Evolutionary conservation across 2,888 invertebrate species (phyloP).

Genomic region (Eupithecia vulgata): DNA sequence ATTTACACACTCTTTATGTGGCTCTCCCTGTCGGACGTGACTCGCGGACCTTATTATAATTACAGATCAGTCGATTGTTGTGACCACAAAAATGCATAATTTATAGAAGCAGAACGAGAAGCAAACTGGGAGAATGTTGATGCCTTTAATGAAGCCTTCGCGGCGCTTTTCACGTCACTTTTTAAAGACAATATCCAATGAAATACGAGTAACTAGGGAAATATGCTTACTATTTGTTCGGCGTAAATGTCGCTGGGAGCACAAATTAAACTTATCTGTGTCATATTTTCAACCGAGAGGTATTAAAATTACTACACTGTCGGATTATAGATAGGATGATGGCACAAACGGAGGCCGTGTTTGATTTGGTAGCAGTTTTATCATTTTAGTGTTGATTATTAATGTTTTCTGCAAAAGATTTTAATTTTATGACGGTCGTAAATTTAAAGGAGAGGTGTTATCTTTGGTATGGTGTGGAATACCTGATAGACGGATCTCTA

Average conservation of each 20-base stretch:
- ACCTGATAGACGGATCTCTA: constrained; percentile 53
- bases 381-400: constrained; percentile 40
- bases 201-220: constrained; percentile 54
- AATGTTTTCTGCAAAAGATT: constrained; percentile 47
- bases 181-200: constrained; percentile 61
- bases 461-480: constrained; percentile 50
- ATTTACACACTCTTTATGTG: constrained; percentile 55
- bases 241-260: constrained; percentile 53
- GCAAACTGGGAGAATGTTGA: constrained; percentile 60
- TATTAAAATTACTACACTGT: constrained; percentile 42
- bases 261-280: constrained; percentile 26
- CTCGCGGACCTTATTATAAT: constrained; percentile 78
- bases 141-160: constrained; percentile 61
- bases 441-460: constrained; percentile 45
- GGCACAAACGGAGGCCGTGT: constrained; percentile 36
- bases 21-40: constrained; percentile 64
- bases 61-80: constrained; percentile 81
- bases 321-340: constrained; percentile 40
- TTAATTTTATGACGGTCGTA: constrained; percentile 54
- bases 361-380: constrained; percentile 40
- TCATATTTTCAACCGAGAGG: constrained; percentile 43
- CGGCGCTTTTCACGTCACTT: constrained; percentile 65
- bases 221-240: constrained; percentile 53
- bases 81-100: constrained; percentile 78
- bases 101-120: constrained; percentile 73